These are phyloP conservation scores for Triplophysa rosa DNA, from an alignment of 2,113 vertebrate genomes.

Conservation along the genomic window DNA sequence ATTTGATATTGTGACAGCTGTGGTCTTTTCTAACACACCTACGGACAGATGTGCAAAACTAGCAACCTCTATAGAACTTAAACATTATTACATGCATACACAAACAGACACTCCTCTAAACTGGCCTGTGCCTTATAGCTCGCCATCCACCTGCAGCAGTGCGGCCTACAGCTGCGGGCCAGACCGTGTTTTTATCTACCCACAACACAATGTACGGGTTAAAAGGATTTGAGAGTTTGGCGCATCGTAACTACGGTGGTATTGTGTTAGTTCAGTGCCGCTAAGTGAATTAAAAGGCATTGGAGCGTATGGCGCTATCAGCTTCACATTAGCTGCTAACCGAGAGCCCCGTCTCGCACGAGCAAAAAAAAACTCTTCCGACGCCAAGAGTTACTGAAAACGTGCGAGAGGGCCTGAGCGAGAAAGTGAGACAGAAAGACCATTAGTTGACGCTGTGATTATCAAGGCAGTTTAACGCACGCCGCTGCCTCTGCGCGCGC, in stretches of 20 bases:
- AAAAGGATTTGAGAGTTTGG: conserved; percentile 34
- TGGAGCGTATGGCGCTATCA: conserved; percentile 7
- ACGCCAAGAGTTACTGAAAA: conserved; percentile 48
- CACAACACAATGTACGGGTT: conserved; percentile 29
- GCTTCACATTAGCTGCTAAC: conserved; percentile 23
- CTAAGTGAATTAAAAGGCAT: conserved; percentile 33
- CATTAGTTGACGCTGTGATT: conserved; percentile 21
- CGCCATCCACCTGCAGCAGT: not conserved
- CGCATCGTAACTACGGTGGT: conserved; percentile 27
- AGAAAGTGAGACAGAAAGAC: conserved; percentile 20
- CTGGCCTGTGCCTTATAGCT: not conserved
- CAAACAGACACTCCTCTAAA: not conserved
- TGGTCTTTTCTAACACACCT: no score
- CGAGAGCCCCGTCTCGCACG: conserved; percentile 5
- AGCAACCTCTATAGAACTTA: not conserved
- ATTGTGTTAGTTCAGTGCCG: conserved; percentile 24
- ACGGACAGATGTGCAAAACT: not conserved
- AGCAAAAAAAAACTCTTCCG: not conserved
- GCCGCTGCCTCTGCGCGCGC: conserved; percentile 14
- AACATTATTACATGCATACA: not conserved
- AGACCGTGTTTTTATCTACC: conserved; percentile 33
- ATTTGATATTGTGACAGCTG: no score
- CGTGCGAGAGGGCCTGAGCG: conserved; percentile 10
- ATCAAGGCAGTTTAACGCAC: conserved; percentile 19
- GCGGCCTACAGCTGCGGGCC: not conserved